Evolutionary conservation across 2,888 invertebrate species (phyloP).

Genomic region (Molorchus minor): DNA sequence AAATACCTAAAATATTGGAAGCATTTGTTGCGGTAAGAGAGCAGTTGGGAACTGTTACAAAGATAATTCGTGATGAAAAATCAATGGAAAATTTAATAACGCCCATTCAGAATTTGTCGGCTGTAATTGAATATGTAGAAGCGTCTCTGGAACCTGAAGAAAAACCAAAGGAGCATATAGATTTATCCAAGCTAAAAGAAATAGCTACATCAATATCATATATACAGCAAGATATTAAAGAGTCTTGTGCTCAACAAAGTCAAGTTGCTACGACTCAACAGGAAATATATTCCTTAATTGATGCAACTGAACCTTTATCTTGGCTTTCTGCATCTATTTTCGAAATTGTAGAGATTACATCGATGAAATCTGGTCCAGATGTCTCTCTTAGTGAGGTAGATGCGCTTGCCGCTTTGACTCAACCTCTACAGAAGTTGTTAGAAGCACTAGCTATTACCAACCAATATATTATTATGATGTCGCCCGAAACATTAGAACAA

Average conservation of each 20-base stretch:
- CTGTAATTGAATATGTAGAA: slow-evolving; percentile 24
- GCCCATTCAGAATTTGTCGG: background rate
- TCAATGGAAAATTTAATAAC: slow-evolving; percentile 11
- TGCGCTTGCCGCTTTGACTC: too few species aligned
- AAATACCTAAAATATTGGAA: slow-evolving; percentile 28
- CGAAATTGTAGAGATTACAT: too few species aligned
- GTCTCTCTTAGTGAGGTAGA: too few species aligned
- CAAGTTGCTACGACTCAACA: too few species aligned
- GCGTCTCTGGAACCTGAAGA: slow-evolving; percentile 16
- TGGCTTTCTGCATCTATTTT: too few species aligned
- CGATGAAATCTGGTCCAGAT: too few species aligned
- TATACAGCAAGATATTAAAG: slow-evolving; percentile 9
- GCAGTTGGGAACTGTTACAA: slow-evolving; percentile 25
- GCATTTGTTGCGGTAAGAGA: slow-evolving; percentile 29
- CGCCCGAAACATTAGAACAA: background rate
- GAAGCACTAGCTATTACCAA: too few species aligned
- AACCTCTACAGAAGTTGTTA: too few species aligned
- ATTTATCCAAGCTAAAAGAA: background rate
- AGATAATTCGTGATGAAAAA: slow-evolving; percentile 22
- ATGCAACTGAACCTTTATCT: too few species aligned
- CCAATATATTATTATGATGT: background rate
- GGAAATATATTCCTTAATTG: too few species aligned
- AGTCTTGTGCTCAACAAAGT: too few species aligned
- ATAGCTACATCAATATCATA: background rate
- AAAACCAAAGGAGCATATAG: slow-evolving; percentile 6